Percentiles rank a stretch among this genome's conserved stretches.
Evolutionary conservation across 1,140 invertebrate species (phyloP).

Genomic region (Maconellicoccus hirsutus): DNA sequence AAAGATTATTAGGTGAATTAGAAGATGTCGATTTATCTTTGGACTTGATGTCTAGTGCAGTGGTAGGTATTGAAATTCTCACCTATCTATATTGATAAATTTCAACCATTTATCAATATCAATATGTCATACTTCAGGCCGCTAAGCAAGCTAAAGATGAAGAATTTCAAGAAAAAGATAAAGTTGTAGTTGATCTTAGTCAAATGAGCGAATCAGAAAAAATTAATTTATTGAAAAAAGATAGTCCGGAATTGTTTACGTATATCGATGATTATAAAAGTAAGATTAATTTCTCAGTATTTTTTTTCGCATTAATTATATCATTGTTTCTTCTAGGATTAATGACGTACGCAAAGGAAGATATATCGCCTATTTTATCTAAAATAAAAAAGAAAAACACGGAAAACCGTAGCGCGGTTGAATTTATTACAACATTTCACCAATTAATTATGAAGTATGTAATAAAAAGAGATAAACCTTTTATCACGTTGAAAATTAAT

Average conservation of each 20-base stretch:
- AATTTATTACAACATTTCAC: neutral
- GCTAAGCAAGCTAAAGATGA: neutral
- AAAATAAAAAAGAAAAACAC: neutral
- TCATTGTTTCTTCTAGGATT: neutral
- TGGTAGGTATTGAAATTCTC: neutral
- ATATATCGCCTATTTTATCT: neutral
- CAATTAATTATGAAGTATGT: constrained; percentile 13
- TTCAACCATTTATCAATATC: neutral
- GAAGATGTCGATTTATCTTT: neutral
- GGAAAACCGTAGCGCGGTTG: neutral
- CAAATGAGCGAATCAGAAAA: neutral
- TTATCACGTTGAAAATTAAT: neutral
- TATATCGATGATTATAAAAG: constrained; percentile 13
- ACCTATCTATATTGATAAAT: neutral
- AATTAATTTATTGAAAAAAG: neutral
- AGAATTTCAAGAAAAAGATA: neutral
- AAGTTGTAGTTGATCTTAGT: neutral
- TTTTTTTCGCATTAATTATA: neutral
- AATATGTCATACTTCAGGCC: neutral
- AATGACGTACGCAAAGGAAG: neutral
- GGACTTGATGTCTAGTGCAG: neutral
- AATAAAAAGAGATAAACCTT: neutral
- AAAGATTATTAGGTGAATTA: neutral
- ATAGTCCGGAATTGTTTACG: neutral
- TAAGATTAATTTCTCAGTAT: neutral